phyloP scores from a whole-genome alignment of 2,888 invertebrate genomes.

The Chloroclysta siterata region DNA sequence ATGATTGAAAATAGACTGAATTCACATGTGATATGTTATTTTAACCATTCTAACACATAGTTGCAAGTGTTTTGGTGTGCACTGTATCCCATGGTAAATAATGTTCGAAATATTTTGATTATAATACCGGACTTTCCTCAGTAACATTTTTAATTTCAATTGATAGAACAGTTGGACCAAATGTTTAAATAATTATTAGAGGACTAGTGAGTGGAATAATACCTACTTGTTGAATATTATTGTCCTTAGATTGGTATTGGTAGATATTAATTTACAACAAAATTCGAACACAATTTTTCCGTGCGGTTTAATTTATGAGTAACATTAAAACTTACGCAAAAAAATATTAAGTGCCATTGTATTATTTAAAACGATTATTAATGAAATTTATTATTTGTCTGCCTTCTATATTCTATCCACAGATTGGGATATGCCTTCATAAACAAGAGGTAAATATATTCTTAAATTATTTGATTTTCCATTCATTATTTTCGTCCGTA shows the following conservation, averaged over 20 bases:
- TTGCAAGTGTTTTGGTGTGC: constrained; percentile 9
- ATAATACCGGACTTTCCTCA: background rate
- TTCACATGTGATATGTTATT: constrained; percentile 38
- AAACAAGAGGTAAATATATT: too few species aligned
- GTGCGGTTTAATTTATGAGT: background rate
- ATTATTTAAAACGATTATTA: constrained; percentile 20
- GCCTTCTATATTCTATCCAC: constrained; percentile 7
- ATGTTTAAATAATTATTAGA: background rate
- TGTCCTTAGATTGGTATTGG: background rate
- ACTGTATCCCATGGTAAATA: constrained; percentile 1
- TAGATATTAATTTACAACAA: background rate
- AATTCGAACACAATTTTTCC: constrained; percentile 8
- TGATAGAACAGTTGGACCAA: background rate
- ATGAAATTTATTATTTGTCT: constrained; percentile 17
- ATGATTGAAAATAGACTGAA: constrained; percentile 36
- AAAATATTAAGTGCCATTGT: constrained; percentile 41
- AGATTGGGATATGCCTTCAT: background rate
- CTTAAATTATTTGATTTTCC: too few species aligned
- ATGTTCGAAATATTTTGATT: constrained; percentile 1
- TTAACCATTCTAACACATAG: constrained; percentile 25
- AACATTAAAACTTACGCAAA: background rate
- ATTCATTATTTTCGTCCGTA: too few species aligned
- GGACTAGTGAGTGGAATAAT: background rate
- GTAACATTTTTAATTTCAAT: background rate
- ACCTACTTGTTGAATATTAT: too few species aligned